Evolutionary conservation across 2,797 vertebrate genomes (phyloP), one percentile per base, ranked within the genome.

Genomic region (Anguilla marmorata): DNA sequence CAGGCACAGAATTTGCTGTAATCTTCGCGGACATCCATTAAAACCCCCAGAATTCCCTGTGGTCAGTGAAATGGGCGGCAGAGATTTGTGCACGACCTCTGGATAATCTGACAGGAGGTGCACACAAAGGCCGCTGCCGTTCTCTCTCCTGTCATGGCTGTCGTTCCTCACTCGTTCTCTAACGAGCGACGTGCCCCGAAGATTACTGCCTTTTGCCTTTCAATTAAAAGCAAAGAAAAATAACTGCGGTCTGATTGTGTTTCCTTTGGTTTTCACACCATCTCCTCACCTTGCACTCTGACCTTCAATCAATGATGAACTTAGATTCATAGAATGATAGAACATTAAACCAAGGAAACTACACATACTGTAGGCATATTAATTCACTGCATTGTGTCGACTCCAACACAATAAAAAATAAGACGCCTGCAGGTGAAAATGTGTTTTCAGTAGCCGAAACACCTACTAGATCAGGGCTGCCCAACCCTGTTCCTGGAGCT

Each of bases 271-370:
- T 95, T 93, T 94, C 92, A 91, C 89, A 76, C 90, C 92, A 91
- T 92, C 89, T 91, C 91, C 91, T 93, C 90, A 93, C 90, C 90
- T 90, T 92, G 12, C 48, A 87, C 87, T 88, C 85, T 95, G 94
- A 96, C 95, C 94, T 96, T 96, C 95, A 96, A 96, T 96, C 95
- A 96, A 95, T 92, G 92, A 92, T 93, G 94, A 96, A 94, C 30
- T 37, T 93, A 92, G 16, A 16, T 92, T 93, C 92, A 90, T 93
- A 83, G 90, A 90, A 93, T 92, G 91, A 90, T 92, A 89, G 93
- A 92, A 93, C 90, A 89, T 93, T 93, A 92, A 69, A 88, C 83
- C 84, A 79, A 91, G 93, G 93, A 94, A 94, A 95, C 93, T 90
- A 92, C 89, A 91, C 91, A 92, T 95, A 93, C 41, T 45, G 41